Base-by-base conservation (phyloP, 1,140 invertebrate genomes). In the Diuraphis noxia region DNA sequence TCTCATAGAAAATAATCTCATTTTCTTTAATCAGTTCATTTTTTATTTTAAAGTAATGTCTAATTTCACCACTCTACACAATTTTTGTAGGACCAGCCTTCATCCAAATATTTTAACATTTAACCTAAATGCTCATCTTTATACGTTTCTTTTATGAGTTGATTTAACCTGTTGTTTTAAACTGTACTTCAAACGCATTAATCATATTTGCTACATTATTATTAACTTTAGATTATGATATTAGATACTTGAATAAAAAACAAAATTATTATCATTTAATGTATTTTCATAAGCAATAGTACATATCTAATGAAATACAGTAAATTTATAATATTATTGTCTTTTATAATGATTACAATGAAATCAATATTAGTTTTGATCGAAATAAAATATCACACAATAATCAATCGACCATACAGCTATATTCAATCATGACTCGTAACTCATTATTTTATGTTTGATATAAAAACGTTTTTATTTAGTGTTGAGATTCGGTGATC, bases 91-190 rank as follows among this genome's bases (percentile, higher is more conserved):
- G 84, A 1, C 82, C 82, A 84, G 23, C 40, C 82, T 2, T 30
- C 23, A 41, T 43, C 23, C 41, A 43, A 30, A 43, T 43, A 84
- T 25, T 84, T 41, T 84, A 17, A 19, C 13, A 77, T 34, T 77
- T 36, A 19, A 10, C 25, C 40, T 84, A 84, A 84, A 25, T 23
- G n/a, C n/a, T 84, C 25, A 84, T 84, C 82, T 43, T 43, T 43
- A 2, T 25, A 13, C 25, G 40, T 84, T 41, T 21, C 82, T 43
- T 43, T n/a, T 43, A 21, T 82, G 21, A 82, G 38, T 41, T 82
- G 94, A 43, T 94, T 93, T 41, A 94, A 46, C 21, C 94, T 41
- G 88, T 85, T 92, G 87, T 93, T 92, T 92, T 91, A 84, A 93
- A 93, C 88, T 93, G 93, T 36, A 77, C 72, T 7, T 77, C 23